Conservation (phyloP, 2,113 vertebrate genomes). For the Pedionomus torquatus region DNA sequence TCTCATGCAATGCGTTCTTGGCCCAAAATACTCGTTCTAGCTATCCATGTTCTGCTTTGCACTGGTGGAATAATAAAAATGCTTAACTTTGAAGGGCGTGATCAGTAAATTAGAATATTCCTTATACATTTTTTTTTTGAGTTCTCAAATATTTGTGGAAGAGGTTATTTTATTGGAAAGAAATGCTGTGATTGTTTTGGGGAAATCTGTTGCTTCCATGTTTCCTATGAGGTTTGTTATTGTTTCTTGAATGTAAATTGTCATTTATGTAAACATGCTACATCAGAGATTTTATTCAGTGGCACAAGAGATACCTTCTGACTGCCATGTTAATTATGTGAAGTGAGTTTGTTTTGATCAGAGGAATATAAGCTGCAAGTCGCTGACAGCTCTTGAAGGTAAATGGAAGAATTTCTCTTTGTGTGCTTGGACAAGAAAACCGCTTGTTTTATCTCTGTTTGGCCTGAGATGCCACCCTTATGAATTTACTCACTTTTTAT, state of each 20-base stretch:
- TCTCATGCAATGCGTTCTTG: rapidly evolving
- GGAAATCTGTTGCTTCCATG: not conserved
- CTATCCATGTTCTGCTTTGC: not conserved
- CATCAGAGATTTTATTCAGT: not conserved
- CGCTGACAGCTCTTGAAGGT: not conserved
- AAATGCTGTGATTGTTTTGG: not conserved
- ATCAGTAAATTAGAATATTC: not conserved
- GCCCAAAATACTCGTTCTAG: not conserved
- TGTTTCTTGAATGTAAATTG: not conserved
- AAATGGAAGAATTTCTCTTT: not conserved
- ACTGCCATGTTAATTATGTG: not conserved
- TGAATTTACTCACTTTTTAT: not conserved
- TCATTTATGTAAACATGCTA: rapidly evolving
- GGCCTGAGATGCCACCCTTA: not conserved
- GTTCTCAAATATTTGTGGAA: not conserved
- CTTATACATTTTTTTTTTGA: not conserved
- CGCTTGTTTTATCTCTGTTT: not conserved
- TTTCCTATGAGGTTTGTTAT: not conserved
- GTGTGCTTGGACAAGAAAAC: not conserved
- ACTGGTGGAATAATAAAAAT: not conserved
- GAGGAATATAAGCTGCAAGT: not conserved
- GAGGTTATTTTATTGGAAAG: not conserved
- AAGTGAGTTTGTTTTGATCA: not conserved
- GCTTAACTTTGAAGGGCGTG: not conserved
- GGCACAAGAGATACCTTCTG: not conserved